Conservation (phyloP, 2,797 vertebrate species). For the Sebastes matsubarae region DNA sequence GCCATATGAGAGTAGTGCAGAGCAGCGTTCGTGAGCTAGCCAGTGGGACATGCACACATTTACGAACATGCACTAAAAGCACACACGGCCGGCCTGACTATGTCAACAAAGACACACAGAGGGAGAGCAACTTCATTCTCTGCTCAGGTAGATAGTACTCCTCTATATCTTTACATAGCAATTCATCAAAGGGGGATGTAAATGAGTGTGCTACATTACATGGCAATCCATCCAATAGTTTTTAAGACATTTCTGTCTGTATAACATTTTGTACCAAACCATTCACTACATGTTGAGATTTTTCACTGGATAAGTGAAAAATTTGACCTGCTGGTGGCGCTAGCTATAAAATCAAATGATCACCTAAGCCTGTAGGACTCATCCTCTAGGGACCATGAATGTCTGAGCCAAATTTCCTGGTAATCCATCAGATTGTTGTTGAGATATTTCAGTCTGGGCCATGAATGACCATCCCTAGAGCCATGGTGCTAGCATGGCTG, state of each 20-base stretch:
- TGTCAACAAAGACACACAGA: neutral
- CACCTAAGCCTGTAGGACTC: neutral
- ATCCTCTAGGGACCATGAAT: neutral
- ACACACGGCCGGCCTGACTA: no score
- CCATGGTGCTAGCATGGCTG: no score
- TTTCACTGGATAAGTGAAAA: neutral
- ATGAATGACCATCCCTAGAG: neutral
- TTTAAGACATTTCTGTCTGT: neutral
- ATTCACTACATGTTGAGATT: neutral
- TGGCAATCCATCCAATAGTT: neutral
- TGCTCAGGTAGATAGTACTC: neutral
- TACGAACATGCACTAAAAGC: no score
- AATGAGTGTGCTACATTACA: neutral
- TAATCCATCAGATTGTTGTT: neutral
- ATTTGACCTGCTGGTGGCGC: neutral
- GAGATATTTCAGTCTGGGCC: neutral
- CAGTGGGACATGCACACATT: no score
- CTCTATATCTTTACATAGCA: neutral
- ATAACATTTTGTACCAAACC: neutral
- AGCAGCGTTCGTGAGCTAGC: no score
- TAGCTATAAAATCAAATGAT: neutral
- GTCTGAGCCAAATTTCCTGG: neutral
- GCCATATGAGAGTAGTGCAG: no score
- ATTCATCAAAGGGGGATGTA: neutral
- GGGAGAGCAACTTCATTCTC: neutral